Conservation (phyloP, 1,140 invertebrate species). For the Antheraea pernyi region DNA sequence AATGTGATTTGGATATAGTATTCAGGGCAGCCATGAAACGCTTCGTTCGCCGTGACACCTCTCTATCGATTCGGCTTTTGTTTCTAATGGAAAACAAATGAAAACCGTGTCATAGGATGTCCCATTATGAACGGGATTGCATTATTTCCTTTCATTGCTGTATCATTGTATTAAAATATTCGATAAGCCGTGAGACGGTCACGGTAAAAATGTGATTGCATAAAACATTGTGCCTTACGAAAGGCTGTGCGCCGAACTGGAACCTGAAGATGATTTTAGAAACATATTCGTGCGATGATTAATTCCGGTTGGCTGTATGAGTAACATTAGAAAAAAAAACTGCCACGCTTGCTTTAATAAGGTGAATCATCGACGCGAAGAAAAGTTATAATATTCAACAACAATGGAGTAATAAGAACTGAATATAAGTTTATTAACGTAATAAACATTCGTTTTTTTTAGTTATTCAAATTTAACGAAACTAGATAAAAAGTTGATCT, state of each 20-base stretch:
- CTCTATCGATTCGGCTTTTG: background rate
- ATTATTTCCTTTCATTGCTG: background rate
- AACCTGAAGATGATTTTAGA: background rate
- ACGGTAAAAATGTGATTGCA: background rate
- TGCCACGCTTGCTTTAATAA: background rate
- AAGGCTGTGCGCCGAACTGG: background rate
- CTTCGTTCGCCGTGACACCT: background rate
- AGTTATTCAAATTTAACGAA: too few relatives aligned
- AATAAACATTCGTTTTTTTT: too few relatives aligned
- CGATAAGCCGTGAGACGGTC: background rate
- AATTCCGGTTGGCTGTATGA: too few relatives aligned
- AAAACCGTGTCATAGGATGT: background rate
- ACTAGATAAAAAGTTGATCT: too few relatives aligned
- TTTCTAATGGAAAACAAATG: background rate
- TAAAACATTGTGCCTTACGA: background rate
- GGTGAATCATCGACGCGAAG: too few relatives aligned
- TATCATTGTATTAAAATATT: constrained; percentile 1
- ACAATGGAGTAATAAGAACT: too few relatives aligned
- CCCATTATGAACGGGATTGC: constrained; percentile 2
- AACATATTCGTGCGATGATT: background rate
- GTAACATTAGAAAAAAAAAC: background rate
- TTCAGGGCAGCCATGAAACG: background rate
- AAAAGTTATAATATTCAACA: too few relatives aligned
- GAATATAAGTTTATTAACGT: too few relatives aligned
- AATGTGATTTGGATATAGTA: background rate